phyloP scores from a whole-genome alignment of 2,113 vertebrate species.

The Tretioscincus oriximinensis region DNA sequence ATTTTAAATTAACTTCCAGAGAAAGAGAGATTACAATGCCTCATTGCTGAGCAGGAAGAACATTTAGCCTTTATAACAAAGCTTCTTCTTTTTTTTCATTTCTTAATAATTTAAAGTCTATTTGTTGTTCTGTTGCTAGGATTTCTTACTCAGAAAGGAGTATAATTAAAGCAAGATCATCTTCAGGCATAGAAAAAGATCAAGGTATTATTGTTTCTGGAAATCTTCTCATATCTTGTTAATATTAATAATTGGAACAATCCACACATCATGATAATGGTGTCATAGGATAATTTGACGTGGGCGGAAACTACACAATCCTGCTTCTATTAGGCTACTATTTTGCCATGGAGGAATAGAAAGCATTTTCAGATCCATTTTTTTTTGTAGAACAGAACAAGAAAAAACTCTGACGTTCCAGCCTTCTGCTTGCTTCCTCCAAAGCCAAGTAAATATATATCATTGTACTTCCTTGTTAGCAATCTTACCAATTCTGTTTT shows the following conservation, averaged over 20 bases:
- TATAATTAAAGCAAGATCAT: slow-evolving; percentile 48
- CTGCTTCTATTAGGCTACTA: too few relatives aligned
- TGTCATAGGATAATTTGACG: too few relatives aligned
- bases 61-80: neutral
- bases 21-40: neutral
- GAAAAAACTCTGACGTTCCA: too few relatives aligned
- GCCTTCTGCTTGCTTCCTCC: too few relatives aligned
- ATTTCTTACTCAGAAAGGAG: slow-evolving; percentile 50
- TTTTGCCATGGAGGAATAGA: too few relatives aligned
- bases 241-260: neutral
- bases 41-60: neutral
- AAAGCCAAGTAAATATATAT: too few relatives aligned
- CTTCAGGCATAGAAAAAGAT: slow-evolving; percentile 47
- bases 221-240: neutral
- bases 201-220: slow-evolving; percentile 58
- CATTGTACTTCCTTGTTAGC: too few relatives aligned
- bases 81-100: slow-evolving; percentile 27
- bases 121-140: slow-evolving; percentile 68
- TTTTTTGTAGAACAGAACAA: too few relatives aligned
- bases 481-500: too few relatives aligned
- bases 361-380: too few relatives aligned
- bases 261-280: too few relatives aligned
- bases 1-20: neutral
- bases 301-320: too few relatives aligned
- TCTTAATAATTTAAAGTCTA: slow-evolving; percentile 47